phyloP scores from a whole-genome alignment of 2,797 vertebrate species.

The Discoglossus pictus region DNA sequence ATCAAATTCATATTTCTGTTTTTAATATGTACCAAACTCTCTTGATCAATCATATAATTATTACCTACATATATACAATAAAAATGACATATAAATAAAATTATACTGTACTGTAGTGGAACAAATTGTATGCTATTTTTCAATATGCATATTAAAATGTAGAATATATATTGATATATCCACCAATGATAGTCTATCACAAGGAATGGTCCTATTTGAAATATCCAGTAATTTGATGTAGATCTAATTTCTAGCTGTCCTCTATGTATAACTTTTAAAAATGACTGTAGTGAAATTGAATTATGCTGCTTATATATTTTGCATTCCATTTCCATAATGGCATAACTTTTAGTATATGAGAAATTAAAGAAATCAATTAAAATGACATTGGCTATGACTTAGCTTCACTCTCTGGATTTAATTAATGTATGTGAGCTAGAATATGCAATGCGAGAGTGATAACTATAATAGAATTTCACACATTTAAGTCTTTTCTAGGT shows the following conservation, averaged over 20 bases:
- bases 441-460: constrained; percentile 41
- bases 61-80: too few species aligned
- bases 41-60: too few species aligned
- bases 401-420: constrained; percentile 37
- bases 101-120: too few species aligned
- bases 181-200: too few species aligned
- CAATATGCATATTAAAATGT: too few species aligned
- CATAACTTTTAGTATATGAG: constrained; percentile 41
- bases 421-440: constrained; percentile 41
- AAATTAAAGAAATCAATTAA: constrained; percentile 49
- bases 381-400: constrained; percentile 28
- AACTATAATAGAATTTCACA: constrained; percentile 40
- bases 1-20: too few species aligned
- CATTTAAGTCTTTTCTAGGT: constrained; percentile 26
- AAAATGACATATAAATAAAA: too few species aligned
- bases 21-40: too few species aligned
- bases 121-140: too few species aligned
- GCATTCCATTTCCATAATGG: constrained; percentile 36
- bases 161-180: too few species aligned
- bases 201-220: too few species aligned
- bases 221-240: constrained; percentile 1
- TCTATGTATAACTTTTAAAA: neutral
- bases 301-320: constrained; percentile 33
- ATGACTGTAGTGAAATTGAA: constrained; percentile 16
- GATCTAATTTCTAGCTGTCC: neutral